Base-by-base conservation (phyloP, 1,140 invertebrate species). In the Druon quercuslanigerum region DNA sequence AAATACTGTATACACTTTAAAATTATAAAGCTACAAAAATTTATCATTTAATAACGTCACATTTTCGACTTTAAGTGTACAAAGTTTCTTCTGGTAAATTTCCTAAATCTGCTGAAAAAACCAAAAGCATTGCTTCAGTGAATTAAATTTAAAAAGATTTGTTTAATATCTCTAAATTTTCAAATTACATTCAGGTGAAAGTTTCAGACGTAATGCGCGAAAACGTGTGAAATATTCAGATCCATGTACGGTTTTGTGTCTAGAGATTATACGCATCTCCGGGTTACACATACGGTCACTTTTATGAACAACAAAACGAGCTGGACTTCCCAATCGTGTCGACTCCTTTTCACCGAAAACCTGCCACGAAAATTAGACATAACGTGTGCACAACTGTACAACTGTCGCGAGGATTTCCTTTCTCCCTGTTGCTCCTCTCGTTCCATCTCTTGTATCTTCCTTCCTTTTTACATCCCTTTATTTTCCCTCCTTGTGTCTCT, bases 341-440 rank as follows among this genome's bases (percentile, higher is more conserved):
- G 66, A 79, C 79, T 78, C 77, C 78, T 82, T 78, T 82, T 80
- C 79, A 77, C 19, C 66, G 46, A 50, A 75, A 82, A 76, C 75
- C 56, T 71, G 52, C 60, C 82, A 77, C 76, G 79, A 79, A 82
- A 79, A 83, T 82, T 82, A 79, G 75, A 79, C 76, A 76, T 73
- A 78, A 82, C 78, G 77, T 77, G 54, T 73, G 70, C 77, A 79
- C 77, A 79, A 79, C 72, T 77, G 77, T 82, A 79, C 77, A 79
- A 79, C 72, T 77, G 77, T 82, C 81, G 72, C 60, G 71, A 66
- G 77, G 77, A 76, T 80, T 80, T 73, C 76, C 52, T 50, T 73
- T n/a, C 46, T 46, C 40, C 40, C 50, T 60, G 17, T 66, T 50
- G 57, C 75, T 74, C 52, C 72, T 78, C 33, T 51, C 71, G 40